These are phyloP conservation scores for Morone chrysops DNA, from an alignment of 2,113 vertebrate genomes.

Conservation along the genomic window DNA sequence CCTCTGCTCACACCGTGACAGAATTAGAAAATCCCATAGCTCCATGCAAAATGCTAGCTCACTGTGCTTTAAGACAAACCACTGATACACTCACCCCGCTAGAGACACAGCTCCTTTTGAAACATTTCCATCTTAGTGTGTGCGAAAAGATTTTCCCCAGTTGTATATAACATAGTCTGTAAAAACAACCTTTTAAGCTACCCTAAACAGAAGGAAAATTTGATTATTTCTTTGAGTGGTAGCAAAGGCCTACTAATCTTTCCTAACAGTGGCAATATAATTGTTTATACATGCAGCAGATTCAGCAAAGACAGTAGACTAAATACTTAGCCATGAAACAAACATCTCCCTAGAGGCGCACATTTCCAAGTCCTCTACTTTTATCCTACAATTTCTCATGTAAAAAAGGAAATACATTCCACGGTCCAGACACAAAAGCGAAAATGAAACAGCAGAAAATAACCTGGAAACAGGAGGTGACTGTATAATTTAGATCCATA, in stretches of 20 bases:
- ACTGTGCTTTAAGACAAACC: constrained; percentile 42
- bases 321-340: constrained; percentile 63
- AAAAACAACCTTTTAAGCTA: constrained; percentile 22
- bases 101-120: not conserved
- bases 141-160: not conserved
- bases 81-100: not conserved
- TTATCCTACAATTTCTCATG: constrained; percentile 24
- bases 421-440: not conserved
- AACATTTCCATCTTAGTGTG: not conserved
- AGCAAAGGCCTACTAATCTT: constrained; percentile 41
- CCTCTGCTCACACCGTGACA: constrained; percentile 35
- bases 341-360: constrained; percentile 45
- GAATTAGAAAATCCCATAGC: constrained; percentile 64
- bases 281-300: constrained; percentile 58
- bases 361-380: constrained; percentile 29
- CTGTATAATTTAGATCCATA: constrained; percentile 37
- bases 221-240: constrained; percentile 15
- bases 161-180: not conserved
- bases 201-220: constrained; percentile 25
- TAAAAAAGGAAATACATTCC: constrained; percentile 6
- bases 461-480: constrained; percentile 24
- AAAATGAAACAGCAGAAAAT: constrained; percentile 41
- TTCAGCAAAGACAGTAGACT: constrained; percentile 59
- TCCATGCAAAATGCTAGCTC: constrained; percentile 35
- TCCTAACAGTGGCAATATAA: constrained; percentile 28